Evolutionary conservation across 2,888 invertebrate genomes (phyloP), one percentile per base, ranked within the genome.

Genomic region (Achlya flavicornis): DNA sequence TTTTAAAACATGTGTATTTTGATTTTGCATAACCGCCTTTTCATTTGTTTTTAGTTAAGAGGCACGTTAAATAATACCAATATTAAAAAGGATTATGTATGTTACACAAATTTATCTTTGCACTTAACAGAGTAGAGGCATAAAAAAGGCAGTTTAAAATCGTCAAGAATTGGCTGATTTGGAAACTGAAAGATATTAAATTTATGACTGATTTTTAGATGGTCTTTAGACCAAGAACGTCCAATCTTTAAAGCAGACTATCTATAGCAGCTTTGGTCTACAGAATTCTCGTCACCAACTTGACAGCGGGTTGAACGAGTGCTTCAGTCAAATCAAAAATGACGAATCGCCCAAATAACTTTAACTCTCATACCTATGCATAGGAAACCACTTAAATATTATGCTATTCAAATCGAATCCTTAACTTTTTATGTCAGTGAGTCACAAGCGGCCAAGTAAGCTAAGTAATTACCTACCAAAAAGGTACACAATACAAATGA

Each of bases 401-500:
- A 48, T n/a, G 16, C 19, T 19, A n/a, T 19, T n/a, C 16, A 53
- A 4, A 10, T 53, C 19, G 46, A 53, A 53, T 53, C 53, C 16
- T 19, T 3, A 53, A 10, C 8, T 53, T 53, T 53, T 53, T 53
- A n/a, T 19, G 19, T 53, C 14, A n/a, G 35, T 58, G 58, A 58
- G 32, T 58, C 58, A 58, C 35, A n/a, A 33, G 4, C 14, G 14
- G 58, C 26, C n/a, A 10, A 57, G 65, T 48, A 19, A 53, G 62
- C 64, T 63, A 73, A 72, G 74, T 77, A 77, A 78, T 78, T 82
- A 81, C 53, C 71, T 77, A 79, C 83, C 74, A 79, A 83, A 80
- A 84, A 81, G 81, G 81, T 73, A 72, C 68, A 76, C 77, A 76
- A 79, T 83, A 79, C 81, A 76, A 78, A 78, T 53, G 19, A 76